Base-by-base conservation (phyloP, 2,888 invertebrate genomes). In the Campoplex capitator region DNA sequence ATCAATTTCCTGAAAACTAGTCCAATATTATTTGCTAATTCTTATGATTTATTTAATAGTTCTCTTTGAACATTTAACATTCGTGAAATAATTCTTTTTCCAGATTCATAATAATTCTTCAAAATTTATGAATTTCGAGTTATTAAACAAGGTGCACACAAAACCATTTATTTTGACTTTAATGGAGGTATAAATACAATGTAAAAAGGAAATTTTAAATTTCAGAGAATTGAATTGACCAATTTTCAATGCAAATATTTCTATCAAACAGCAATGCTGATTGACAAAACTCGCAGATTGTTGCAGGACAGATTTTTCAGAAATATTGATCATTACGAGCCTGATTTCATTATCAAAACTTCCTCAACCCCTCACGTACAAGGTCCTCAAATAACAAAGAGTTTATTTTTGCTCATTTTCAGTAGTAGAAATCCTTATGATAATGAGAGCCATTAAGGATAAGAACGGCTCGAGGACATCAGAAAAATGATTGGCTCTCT, bases 281-380 rank as follows among this genome's bases (percentile, higher is more conserved):
- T 45, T 9, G 13, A 45, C 11, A 0, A 13, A 45, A 45, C 13
- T 45, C 45, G 11, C 11, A n/a, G 11, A 9, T 11, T 70, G 16
- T 3, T 32, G 1, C 16, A 32, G 28, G 48, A 58, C 48, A 28
- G 48, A 16, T 13, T 16, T 28, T 51, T 42, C 18, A 32, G 18
- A 71, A 71, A 51, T 51, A 51, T 51, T n/a, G 51, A 71, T 18
- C 1, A 23, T 35, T 62, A 32, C 62, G 13, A 76, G 62, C n/a
- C 62, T 62, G 45, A 45, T 8, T 62, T 32, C 48, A 62, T 32
- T 18, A 32, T 48, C 62, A 45, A 56, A 38, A 68, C 28, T 56
- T 54, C 54, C 67, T 74, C 62, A 45, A 67, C 38, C 74, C 56
- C 38, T 74, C 74, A 74, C 74, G 74, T 74, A 74, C 56, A 38